Base-by-base conservation (phyloP, 1,140 invertebrate genomes). In the Aphaenogaster floridana region DNA sequence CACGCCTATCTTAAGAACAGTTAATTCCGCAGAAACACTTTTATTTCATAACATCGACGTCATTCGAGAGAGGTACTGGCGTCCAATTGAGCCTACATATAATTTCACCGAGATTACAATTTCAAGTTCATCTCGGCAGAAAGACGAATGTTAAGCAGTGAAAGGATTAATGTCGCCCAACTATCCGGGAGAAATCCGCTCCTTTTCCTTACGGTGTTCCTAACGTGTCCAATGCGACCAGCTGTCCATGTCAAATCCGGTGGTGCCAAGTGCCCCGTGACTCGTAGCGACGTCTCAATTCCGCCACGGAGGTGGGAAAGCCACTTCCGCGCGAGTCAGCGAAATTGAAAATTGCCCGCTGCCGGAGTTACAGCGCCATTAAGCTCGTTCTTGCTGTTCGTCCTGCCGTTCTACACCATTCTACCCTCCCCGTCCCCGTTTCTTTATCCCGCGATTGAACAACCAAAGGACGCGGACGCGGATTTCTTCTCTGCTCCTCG, bases 301-400 rank as follows among this genome's bases (percentile, higher is more conserved):
- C 88, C 72, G 74, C 68, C 71, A 68, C 76, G 64, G 80, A 85
- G 81, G 71, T 57, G 86, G 59, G 88, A 89, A 86, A 90, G 88
- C 71, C 72, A 92, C 92, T 94, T 94, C 93, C 92, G 91, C 39
- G 74, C 77, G 83, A 90, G 88, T 91, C 92, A 93, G 92, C 87
- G 90, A 93, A 93, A 93, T 92, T 91, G 92, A 93, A 94, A 93
- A 93, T 93, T 92, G 89, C 86, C 68, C 81, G 71, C 72, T 78
- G 88, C 69, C 52, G 45, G 72, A 66, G 63, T 61, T 57, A 36
- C 80, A 54, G 45, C n/a, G 54, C 36, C 72, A 88, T 83, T 76
- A 88, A 74, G 64, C 50, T 42, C 64, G 63, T 89, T 90, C 74
- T 90, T 85, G 66, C 86, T 59, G 13, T 69, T 74, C 36, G 66